Evolutionary conservation across 2,797 vertebrate genomes (phyloP).

Genomic region (Threskiornis aethiopicus): DNA sequence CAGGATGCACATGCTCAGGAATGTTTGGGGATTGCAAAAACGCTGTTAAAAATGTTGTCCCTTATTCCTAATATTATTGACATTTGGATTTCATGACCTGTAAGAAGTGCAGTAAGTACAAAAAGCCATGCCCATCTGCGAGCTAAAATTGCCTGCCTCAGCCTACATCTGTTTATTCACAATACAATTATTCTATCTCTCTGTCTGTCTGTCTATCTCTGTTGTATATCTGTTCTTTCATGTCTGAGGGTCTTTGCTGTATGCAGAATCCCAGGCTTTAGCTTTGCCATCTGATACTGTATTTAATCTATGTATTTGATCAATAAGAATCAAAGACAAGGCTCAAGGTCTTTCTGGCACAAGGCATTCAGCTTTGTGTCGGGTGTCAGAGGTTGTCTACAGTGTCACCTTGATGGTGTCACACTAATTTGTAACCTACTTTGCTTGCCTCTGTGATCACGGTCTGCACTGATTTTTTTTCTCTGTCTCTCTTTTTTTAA

Average conservation of each 20-base stretch:
- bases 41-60: slow-evolving; percentile 20
- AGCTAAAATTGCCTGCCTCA: neutral
- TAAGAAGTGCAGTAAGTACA: slow-evolving; percentile 16
- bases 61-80: neutral
- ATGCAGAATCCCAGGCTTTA: slow-evolving; percentile 46
- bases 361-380: slow-evolving; percentile 12
- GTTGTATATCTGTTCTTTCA: slow-evolving; percentile 51
- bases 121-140: slow-evolving; percentile 38
- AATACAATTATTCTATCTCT: neutral
- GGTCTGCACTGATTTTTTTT: neutral
- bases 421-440: slow-evolving; percentile 20
- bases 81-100: slow-evolving; percentile 50
- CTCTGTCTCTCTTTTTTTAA: neutral
- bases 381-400: slow-evolving; percentile 59
- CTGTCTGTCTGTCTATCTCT: slow-evolving; percentile 8
- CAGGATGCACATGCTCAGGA: slow-evolving; percentile 80
- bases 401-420: slow-evolving; percentile 55
- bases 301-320: slow-evolving; percentile 71
- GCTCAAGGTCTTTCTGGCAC: slow-evolving; percentile 70
- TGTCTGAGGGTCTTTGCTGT: slow-evolving; percentile 20
- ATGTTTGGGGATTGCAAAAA: slow-evolving; percentile 76
- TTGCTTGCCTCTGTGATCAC: slow-evolving; percentile 33
- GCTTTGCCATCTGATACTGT: slow-evolving; percentile 62
- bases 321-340: slow-evolving; percentile 70
- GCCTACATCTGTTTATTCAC: slow-evolving; percentile 42